Conservation (phyloP, 2,797 vertebrate genomes). For the Nannoperca australis region DNA sequence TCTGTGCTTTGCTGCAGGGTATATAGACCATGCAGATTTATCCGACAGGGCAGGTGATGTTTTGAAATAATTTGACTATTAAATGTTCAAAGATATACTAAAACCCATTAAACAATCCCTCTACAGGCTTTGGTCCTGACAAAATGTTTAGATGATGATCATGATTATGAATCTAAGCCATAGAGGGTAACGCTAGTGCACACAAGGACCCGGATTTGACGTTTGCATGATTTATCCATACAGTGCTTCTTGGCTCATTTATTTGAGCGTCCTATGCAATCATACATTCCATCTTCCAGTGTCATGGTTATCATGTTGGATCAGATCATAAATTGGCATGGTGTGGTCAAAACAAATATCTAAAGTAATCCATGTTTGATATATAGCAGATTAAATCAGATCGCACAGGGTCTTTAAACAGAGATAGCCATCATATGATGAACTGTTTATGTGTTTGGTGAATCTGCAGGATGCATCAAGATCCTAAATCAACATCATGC, state of each 20-base stretch:
- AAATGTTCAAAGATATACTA: not conserved
- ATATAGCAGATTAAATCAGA: constrained; percentile 32
- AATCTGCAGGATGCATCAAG: constrained; percentile 57
- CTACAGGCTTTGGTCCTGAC: not conserved
- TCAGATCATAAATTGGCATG: constrained; percentile 40
- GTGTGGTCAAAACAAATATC: constrained; percentile 61
- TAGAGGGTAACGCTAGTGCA: constrained; percentile 26
- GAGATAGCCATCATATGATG: constrained; percentile 35
- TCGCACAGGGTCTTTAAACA: constrained; percentile 17
- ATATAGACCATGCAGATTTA: constrained; percentile 16
- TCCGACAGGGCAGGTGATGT: constrained; percentile 12
- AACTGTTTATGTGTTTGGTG: constrained; percentile 51
- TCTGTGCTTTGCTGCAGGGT: constrained; percentile 13
- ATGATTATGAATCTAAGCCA: constrained; percentile 3
- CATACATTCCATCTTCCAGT: constrained; percentile 24
- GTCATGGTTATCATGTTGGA: constrained; percentile 60
- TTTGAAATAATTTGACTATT: constrained; percentile 30
- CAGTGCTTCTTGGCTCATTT: constrained; percentile 33
- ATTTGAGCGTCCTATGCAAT: constrained; percentile 25
- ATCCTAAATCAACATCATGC: constrained; percentile 62
- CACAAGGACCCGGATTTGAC: constrained; percentile 24
- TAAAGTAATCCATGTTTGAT: constrained; percentile 49
- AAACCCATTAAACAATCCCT: constrained; percentile 6
- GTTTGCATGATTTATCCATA: constrained; percentile 27
- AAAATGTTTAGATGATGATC: constrained; percentile 23